phyloP scores from a whole-genome alignment of 2,113 vertebrate species.

The Apodemus sylvaticus region DNA sequence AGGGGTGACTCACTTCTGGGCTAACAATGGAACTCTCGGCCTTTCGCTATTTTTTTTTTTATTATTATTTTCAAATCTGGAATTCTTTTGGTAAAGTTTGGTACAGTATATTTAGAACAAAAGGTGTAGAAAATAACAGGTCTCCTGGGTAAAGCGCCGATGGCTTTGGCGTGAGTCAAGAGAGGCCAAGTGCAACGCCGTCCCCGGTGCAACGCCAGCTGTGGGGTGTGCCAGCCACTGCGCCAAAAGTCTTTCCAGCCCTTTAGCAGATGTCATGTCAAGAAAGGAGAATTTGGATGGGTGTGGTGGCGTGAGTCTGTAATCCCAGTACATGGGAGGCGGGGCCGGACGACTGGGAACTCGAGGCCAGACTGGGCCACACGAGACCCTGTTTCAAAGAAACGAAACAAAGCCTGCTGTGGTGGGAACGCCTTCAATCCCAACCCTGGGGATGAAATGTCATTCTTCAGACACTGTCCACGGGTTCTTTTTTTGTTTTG shows the following conservation, averaged over 20 bases:
- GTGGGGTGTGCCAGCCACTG: background rate
- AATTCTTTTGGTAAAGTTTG: slow-evolving; percentile 78
- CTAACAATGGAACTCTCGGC: slow-evolving; percentile 74
- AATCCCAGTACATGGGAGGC: background rate
- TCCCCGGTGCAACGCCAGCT: background rate
- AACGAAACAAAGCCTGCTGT: background rate
- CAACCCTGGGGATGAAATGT: background rate
- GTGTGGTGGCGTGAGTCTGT: background rate
- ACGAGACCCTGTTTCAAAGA: background rate
- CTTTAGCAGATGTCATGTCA: background rate
- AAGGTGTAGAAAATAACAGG: slow-evolving; percentile 69
- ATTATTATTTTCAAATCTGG: slow-evolving; percentile 73
- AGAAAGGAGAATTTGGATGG: background rate
- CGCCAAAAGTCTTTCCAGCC: background rate
- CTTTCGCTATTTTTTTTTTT: slow-evolving; percentile 73
- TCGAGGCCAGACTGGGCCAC: background rate
- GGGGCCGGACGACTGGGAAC: background rate
- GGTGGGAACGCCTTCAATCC: background rate
- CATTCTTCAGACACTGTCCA: background rate
- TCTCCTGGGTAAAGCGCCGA: slow-evolving; percentile 40
- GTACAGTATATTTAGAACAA: slow-evolving; percentile 81
- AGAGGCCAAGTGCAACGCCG: background rate
- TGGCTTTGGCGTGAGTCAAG: slow-evolving; percentile 32
- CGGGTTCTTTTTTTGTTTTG: no score
- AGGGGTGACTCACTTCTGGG: slow-evolving; percentile 85